These are phyloP conservation scores for Synergus itoensis DNA, from an alignment of 2,888 invertebrate species.

Conservation along the genomic window DNA sequence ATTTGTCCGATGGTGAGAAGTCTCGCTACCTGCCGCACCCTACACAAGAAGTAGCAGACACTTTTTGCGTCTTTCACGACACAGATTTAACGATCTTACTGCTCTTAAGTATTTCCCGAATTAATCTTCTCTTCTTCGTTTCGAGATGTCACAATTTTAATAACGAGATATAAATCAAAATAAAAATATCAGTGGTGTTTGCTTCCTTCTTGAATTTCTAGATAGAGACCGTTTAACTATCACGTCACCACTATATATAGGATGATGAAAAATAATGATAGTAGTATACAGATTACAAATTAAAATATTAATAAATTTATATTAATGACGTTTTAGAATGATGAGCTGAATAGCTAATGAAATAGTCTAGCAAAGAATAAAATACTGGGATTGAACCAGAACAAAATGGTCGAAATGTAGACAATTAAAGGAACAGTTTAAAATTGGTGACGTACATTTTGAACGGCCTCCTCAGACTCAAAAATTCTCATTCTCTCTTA, in stretches of 20 bases:
- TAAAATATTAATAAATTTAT: background rate
- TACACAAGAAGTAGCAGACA: conserved; percentile 60
- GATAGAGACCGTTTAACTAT: conserved; percentile 27
- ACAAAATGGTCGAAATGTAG: too few species aligned
- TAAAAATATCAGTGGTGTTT: conserved; percentile 28
- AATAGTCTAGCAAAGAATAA: background rate
- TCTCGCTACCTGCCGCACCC: conserved; percentile 75
- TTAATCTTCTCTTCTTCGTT: conserved; percentile 1
- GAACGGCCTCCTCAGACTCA: conserved; percentile 19
- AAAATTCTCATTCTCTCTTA: conserved; percentile 35
- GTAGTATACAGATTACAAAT: background rate
- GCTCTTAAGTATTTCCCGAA: conserved; percentile 10
- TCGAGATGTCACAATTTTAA: background rate
- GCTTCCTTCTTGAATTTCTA: conserved; percentile 39
- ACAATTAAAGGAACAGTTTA: background rate
- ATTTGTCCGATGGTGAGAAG: conserved; percentile 70
- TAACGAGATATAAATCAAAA: conserved; percentile 20
- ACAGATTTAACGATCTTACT: conserved; percentile 19
- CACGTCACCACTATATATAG: conserved; percentile 18
- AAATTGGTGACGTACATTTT: conserved; percentile 32
- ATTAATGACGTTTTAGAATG: background rate
- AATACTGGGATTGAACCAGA: too few species aligned
- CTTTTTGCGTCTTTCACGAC: conserved; percentile 53
- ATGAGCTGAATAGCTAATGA: background rate
- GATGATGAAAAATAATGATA: background rate